These are phyloP conservation scores for Pandemis corylana DNA, from an alignment of 2,888 invertebrate species.

Conservation along the genomic window DNA sequence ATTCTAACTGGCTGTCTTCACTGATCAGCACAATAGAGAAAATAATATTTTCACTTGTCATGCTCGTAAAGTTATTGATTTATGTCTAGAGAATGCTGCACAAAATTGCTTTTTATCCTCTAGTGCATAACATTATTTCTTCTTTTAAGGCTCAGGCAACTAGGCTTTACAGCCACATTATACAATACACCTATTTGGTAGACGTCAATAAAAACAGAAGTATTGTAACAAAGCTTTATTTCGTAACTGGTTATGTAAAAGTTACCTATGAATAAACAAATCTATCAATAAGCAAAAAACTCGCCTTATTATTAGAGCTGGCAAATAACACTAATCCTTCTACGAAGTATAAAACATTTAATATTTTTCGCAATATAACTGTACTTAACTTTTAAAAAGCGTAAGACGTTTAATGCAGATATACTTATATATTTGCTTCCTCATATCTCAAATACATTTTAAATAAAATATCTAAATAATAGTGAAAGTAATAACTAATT, in stretches of 20 bases:
- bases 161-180: too few species aligned
- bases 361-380: background rate
- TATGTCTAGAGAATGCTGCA: too few species aligned
- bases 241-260: background rate
- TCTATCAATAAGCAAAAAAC: background rate
- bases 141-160: too few species aligned
- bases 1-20: slow-evolving; percentile 1
- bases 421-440: background rate
- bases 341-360: background rate
- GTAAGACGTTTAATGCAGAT: background rate
- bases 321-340: background rate
- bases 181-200: too few species aligned
- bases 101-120: too few species aligned
- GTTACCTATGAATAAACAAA: background rate
- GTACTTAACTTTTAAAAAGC: background rate
- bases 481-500: background rate
- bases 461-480: background rate
- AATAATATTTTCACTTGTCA: too few species aligned
- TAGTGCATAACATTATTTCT: too few species aligned
- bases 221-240: slow-evolving; percentile 4
- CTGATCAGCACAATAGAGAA: background rate
- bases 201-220: background rate
- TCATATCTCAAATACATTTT: background rate
- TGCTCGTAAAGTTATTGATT: too few species aligned
- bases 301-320: background rate